These are phyloP conservation scores for Papilio machaon DNA, from an alignment of 1,140 invertebrate species.

Conservation along the genomic window DNA sequence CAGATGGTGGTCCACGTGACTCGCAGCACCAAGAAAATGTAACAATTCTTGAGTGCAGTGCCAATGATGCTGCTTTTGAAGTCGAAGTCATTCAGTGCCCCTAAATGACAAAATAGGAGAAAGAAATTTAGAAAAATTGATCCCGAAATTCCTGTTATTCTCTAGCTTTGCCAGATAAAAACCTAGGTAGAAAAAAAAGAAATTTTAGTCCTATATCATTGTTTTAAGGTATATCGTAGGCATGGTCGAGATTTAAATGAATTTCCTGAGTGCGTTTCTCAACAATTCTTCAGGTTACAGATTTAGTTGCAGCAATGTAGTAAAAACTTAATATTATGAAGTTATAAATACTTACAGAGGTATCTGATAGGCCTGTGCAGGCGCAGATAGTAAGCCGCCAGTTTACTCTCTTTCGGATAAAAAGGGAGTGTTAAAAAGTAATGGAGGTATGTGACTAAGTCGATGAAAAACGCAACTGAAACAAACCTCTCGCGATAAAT, in stretches of 20 bases:
- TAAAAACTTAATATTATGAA: no score
- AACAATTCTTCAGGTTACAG: no score
- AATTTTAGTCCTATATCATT: no score
- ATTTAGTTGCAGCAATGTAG: no score
- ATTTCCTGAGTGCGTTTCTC: no score
- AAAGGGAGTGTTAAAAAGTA: constrained; percentile 41
- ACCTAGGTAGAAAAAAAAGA: no score
- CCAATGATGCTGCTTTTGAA: constrained; percentile 62
- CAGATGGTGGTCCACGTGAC: constrained; percentile 58
- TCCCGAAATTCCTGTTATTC: no score
- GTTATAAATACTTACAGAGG: constrained; percentile 57
- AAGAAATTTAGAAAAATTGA: no score
- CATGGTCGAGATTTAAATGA: no score
- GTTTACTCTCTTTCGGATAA: constrained; percentile 39
- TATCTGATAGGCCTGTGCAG: constrained; percentile 61
- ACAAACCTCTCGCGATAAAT: constrained; percentile 15
- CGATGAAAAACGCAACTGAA: constrained; percentile 58
- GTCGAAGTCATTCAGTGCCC: constrained; percentile 57
- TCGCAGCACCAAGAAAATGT: constrained; percentile 60
- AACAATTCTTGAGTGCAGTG: constrained; percentile 64
- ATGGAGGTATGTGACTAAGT: constrained; percentile 53
- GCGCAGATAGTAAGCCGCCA: constrained; percentile 57
- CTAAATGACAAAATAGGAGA: constrained; percentile 38
- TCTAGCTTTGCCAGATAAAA: no score
- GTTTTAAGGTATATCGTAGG: no score